Conservation (phyloP, 2,113 vertebrate species). For the Eptesicus fuscus region DNA sequence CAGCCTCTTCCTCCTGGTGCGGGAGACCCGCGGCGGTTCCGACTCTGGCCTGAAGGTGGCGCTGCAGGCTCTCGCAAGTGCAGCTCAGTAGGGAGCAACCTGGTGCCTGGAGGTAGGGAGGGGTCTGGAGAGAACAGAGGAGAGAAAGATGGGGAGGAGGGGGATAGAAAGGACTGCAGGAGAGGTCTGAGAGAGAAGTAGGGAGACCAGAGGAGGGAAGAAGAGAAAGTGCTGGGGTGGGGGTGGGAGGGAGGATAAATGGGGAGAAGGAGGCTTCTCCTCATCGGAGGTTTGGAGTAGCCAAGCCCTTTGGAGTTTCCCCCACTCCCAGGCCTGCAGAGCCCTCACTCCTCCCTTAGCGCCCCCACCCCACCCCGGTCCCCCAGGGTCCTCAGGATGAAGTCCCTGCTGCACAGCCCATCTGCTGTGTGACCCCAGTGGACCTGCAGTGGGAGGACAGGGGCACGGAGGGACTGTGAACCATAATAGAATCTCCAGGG, state of each 20-base stretch:
- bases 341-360: no score
- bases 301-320: neutral
- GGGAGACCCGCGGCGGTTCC: neutral
- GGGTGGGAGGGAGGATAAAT: no score
- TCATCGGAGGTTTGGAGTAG: neutral
- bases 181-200: neutral
- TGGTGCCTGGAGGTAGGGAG: neutral
- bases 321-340: accelerated
- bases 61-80: slow-evolving; percentile 1
- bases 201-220: neutral
- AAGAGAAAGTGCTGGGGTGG: neutral
- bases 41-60: slow-evolving; percentile 37
- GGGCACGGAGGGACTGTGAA: neutral
- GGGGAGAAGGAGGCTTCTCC: neutral
- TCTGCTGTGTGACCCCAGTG: accelerated
- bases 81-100: neutral
- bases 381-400: neutral
- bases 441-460: neutral
- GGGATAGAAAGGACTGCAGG: neutral
- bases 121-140: neutral
- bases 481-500: neutral
- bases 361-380: neutral
- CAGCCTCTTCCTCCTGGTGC: accelerated
- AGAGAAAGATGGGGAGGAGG: neutral
- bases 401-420: no score